Conservation (phyloP, 2,888 invertebrate genomes). For the Lydus trimaculatus region DNA sequence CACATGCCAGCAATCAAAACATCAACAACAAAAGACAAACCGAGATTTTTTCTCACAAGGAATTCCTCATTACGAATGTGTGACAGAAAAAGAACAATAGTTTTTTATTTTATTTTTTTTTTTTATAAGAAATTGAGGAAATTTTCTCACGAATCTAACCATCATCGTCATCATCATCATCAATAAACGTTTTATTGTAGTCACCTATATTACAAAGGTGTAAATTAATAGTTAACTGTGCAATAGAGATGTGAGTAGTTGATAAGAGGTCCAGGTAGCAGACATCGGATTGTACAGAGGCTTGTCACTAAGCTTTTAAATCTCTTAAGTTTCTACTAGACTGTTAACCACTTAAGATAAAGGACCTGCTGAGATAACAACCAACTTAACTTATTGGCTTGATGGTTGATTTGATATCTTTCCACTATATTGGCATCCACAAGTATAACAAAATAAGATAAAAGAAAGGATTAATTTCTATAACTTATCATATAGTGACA, state of each 20-base stretch:
- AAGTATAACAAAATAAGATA: neutral
- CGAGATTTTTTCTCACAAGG: neutral
- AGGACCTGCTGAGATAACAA: conserved; percentile 35
- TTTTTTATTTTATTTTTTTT: conserved; percentile 17
- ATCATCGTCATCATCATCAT: conserved; percentile 6
- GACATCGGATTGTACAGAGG: conserved; percentile 45
- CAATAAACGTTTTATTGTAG: conserved; percentile 23
- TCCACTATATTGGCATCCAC: neutral
- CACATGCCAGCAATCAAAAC: conserved; percentile 6
- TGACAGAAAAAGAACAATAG: conserved; percentile 3
- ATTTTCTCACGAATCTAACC: conserved; percentile 16
- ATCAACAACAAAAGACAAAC: neutral
- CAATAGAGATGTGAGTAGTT: conserved; percentile 45
- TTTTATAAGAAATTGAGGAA: conserved; percentile 12
- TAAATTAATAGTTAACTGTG: conserved; percentile 51
- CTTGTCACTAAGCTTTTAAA: conserved; percentile 51
- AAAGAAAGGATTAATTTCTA: neutral
- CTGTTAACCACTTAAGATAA: conserved; percentile 50
- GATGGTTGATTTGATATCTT: conserved; percentile 22
- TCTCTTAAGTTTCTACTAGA: conserved; percentile 41
- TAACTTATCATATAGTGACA: neutral
- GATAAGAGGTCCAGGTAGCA: conserved; percentile 48
- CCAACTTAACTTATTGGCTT: conserved; percentile 34
- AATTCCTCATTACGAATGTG: conserved; percentile 1
- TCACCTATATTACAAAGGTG: conserved; percentile 47